Conservation (phyloP, 2,888 invertebrate species). For the Morinoia aosen region DNA sequence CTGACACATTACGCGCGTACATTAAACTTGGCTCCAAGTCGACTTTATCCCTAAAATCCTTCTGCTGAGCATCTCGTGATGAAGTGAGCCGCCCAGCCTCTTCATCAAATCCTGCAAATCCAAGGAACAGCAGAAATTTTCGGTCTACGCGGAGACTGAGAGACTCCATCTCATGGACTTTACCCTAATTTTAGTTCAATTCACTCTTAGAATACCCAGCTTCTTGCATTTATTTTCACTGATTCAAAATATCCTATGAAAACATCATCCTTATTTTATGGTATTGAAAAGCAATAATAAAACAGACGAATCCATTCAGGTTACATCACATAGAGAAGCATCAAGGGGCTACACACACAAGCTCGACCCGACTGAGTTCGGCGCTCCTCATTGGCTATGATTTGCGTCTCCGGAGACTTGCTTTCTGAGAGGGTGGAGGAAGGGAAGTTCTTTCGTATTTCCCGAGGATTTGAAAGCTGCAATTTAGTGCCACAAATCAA, state of each 20-base stretch:
- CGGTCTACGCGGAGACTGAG: not conserved
- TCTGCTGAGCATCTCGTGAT: not conserved
- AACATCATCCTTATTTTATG: not conserved
- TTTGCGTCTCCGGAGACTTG: not conserved
- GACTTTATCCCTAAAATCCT: not conserved
- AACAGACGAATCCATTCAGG: not conserved
- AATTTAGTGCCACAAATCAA: not conserved
- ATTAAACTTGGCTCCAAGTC: not conserved
- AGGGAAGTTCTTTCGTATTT: not conserved
- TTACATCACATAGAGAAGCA: not conserved
- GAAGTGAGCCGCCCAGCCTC: not conserved
- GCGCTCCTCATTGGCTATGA: not conserved
- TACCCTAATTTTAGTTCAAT: not conserved
- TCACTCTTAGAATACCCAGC: not conserved
- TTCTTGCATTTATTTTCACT: not conserved
- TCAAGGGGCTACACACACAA: not conserved
- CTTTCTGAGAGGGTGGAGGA: not conserved
- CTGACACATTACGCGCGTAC: not conserved
- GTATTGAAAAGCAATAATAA: not conserved
- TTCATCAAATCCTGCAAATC: not conserved
- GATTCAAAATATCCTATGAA: not conserved
- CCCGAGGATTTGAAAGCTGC: not conserved
- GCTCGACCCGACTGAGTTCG: not conserved
- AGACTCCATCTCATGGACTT: not conserved
- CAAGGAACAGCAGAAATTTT: not conserved